Evolutionary conservation across 1,140 invertebrate species (phyloP).

Genomic region (Drosophila pruinosa): DNA sequence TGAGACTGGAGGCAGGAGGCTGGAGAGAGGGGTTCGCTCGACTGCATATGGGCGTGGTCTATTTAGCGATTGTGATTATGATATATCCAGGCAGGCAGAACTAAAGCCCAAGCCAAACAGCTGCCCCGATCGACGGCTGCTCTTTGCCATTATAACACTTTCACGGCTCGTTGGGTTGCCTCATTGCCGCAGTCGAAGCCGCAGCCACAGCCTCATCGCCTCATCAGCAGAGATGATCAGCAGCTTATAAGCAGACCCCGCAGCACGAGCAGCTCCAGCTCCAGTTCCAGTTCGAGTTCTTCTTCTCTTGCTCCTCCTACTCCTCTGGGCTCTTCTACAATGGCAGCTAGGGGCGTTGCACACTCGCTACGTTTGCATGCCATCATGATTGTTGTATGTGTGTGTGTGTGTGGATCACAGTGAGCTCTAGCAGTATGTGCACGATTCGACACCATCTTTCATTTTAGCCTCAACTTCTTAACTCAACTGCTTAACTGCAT

Average conservation of each 20-base stretch:
- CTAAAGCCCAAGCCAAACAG: conserved; percentile 48
- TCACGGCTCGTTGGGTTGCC: conserved; percentile 73
- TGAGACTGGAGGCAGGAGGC: too few relatives aligned
- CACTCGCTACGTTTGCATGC: conserved; percentile 67
- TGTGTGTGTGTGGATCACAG: conserved; percentile 3
- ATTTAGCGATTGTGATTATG: conserved; percentile 79
- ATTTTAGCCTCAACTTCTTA: conserved; percentile 62
- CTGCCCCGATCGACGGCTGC: conserved; percentile 6
- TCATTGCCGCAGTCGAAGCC: conserved; percentile 35
- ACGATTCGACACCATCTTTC: conserved; percentile 80
- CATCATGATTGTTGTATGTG: conserved; percentile 66
- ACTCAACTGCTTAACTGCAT: conserved; percentile 44
- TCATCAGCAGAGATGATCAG: conserved; percentile 42
- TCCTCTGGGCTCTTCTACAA: neutral
- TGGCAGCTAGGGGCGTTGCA: conserved; percentile 52
- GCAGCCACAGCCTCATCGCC: conserved; percentile 49
- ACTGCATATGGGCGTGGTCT: conserved; percentile 68
- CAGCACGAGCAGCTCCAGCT: conserved; percentile 50
- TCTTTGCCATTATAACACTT: conserved; percentile 76
- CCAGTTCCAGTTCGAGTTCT: conserved; percentile 15
- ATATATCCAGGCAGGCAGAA: conserved; percentile 52
- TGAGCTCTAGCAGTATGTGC: conserved; percentile 14
- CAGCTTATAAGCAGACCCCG: conserved; percentile 30
- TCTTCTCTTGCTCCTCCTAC: neutral
- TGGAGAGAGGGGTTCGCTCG: neutral